These are phyloP conservation scores for human (Homo sapiens) DNA, from an alignment of 2,113 vertebrate species.

Conservation along the genomic window DNA sequence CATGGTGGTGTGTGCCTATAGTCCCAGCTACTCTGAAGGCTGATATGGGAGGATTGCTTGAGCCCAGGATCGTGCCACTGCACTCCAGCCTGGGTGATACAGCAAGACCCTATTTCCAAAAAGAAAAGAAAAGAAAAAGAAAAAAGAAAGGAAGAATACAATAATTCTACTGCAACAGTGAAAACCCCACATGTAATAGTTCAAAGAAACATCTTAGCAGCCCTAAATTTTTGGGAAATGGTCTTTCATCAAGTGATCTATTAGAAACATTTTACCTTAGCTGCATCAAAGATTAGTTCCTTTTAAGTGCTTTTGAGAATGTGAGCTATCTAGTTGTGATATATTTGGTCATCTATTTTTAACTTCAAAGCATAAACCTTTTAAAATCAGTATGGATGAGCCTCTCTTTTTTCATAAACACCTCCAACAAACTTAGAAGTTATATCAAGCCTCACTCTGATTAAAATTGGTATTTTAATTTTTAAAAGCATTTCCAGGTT, in stretches of 20 bases:
- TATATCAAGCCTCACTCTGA: background rate
- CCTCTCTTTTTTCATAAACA: background rate
- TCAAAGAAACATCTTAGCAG: background rate
- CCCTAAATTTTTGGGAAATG: background rate
- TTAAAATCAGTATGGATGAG: background rate
- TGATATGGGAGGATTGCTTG: background rate
- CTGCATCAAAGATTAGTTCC: background rate
- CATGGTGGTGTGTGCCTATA: background rate
- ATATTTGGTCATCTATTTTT: background rate
- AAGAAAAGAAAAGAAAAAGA: background rate
- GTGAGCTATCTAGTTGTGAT: background rate
- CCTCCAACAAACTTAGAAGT: background rate
- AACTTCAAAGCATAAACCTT: background rate
- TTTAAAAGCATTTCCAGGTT: constrained; percentile 46
- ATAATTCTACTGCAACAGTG: background rate
- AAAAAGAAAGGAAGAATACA: background rate
- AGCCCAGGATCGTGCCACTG: background rate
- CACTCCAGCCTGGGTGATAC: too few relatives aligned
- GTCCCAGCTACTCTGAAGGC: background rate
- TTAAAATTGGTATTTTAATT: constrained; percentile 33
- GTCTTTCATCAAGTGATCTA: background rate
- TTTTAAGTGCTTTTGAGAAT: background rate
- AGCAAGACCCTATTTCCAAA: background rate
- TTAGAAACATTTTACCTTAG: background rate
- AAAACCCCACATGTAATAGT: background rate